Evolutionary conservation across 2,797 vertebrate genomes (phyloP).

Genomic region (Nyctibius grandis): DNA sequence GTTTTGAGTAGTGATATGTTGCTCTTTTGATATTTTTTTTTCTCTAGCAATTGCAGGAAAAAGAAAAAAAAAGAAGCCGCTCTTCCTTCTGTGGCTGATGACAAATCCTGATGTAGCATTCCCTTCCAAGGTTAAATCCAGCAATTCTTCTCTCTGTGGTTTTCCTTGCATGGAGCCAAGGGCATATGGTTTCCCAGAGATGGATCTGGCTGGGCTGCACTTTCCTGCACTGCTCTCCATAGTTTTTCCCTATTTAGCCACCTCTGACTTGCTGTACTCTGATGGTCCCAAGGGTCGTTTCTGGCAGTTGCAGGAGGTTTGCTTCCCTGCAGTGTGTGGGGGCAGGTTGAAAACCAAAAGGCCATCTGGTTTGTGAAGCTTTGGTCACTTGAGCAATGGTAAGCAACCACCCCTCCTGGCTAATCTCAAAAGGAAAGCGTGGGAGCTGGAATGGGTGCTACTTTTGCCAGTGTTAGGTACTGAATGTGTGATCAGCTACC

Average conservation of each 20-base stretch:
- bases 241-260: not conserved
- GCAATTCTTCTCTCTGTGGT: not conserved
- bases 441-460: not conserved
- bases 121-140: not conserved
- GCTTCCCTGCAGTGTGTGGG: not conserved
- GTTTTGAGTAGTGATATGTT: not conserved
- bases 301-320: not conserved
- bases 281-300: not conserved
- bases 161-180: not conserved
- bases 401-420: not conserved
- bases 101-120: not conserved
- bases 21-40: not conserved
- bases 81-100: not conserved
- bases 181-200: not conserved
- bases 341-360: not conserved
- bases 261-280: not conserved
- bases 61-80: not conserved
- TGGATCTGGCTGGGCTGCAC: not conserved
- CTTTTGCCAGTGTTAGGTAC: not conserved
- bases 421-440: not conserved
- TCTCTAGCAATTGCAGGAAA: not conserved
- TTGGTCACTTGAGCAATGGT: not conserved
- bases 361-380: not conserved
- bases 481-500: not conserved
- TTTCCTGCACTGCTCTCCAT: not conserved